Evolutionary conservation across 2,797 vertebrate species (phyloP).

Genomic region (Phoxinus dragarum): DNA sequence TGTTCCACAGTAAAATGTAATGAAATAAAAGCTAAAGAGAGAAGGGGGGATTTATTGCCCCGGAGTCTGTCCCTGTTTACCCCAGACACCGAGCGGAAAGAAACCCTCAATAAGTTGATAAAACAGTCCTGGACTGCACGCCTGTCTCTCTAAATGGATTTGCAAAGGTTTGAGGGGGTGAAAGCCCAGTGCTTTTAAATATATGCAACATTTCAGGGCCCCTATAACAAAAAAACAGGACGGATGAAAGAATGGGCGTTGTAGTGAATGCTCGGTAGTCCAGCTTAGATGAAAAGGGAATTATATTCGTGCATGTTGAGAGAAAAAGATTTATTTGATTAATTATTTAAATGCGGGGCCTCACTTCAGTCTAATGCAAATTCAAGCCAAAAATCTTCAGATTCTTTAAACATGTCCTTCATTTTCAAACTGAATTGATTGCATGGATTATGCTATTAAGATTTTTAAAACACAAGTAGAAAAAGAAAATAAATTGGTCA

Average conservation of each 20-base stretch:
- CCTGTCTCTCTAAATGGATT: constrained; percentile 61
- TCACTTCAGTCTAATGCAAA: constrained; percentile 33
- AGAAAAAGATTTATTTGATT: constrained; percentile 17
- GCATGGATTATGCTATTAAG: neutral
- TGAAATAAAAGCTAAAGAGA: constrained; percentile 1
- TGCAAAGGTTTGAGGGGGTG: constrained; percentile 50
- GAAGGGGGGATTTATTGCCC: constrained; percentile 33
- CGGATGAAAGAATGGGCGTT: constrained; percentile 58
- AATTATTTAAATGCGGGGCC: constrained; percentile 40
- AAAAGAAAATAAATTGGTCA: neutral
- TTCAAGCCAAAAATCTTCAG: constrained; percentile 1
- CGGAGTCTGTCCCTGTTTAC: constrained; percentile 34
- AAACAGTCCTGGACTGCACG: constrained; percentile 55
- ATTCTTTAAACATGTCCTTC: neutral
- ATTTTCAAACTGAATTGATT: neutral
- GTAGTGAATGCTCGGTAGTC: constrained; percentile 54
- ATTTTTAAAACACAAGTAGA: neutral
- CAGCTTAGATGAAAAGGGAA: constrained; percentile 47
- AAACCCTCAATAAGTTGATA: constrained; percentile 63
- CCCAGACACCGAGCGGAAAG: constrained; percentile 54
- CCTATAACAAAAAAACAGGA: constrained; percentile 55
- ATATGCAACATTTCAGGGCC: constrained; percentile 59
- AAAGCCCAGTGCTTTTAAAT: constrained; percentile 63
- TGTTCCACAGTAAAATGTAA: constrained; percentile 1
- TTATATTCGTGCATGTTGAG: constrained; percentile 48